Evolutionary conservation across 2,113 vertebrate genomes (phyloP), one percentile per base, ranked within the genome.

Genomic region (Promerops cafer): DNA sequence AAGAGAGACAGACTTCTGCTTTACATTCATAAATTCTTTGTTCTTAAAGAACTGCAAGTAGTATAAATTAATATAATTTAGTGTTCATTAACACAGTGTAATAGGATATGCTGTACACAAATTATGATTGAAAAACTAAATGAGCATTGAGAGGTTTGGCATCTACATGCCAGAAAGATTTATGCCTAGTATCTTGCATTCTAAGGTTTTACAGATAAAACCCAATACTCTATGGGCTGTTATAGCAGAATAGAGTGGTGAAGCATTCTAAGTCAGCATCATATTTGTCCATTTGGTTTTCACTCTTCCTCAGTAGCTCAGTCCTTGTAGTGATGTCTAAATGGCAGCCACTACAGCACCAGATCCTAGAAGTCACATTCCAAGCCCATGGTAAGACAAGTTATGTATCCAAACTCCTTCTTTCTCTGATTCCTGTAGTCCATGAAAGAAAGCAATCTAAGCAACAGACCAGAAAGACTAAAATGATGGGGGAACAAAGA

Each of bases 221-320:
- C 0, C 2, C 7, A 52, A 9, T n/a, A n/a, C 1, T 21, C 13
- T 64, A 5, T 37, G 30, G 39, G 39, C 26, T 94, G 16, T 16
- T 65, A 92, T 10, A 26, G n/a, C 14, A 57, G 68, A 49, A 45
- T 5, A 10, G 30, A 53, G 15, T 7, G 15, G 11, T 2, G 1
- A 79, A 87, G 10, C 13, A 49, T 35, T 87, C 49, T 24, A 74
- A 81, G 20, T 17, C 50, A 33, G 40, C 23, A n/a, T 15, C 8
- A 5, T 5, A 13, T 60, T 68, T 70, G 4, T 35, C 74, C 52
- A 15, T 24, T 50, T 61, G 33, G 7, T 63, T 89, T 65, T 59
- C 28, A 37, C 31, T 70, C 24, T 44, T 75, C 7, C 22, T 79
- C 54, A 35, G 44, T 3, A 42, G 37, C 42, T 89, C 39, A 61